Conservation (phyloP, 2,113 vertebrate species). For the Ancistrus triradiatus region DNA sequence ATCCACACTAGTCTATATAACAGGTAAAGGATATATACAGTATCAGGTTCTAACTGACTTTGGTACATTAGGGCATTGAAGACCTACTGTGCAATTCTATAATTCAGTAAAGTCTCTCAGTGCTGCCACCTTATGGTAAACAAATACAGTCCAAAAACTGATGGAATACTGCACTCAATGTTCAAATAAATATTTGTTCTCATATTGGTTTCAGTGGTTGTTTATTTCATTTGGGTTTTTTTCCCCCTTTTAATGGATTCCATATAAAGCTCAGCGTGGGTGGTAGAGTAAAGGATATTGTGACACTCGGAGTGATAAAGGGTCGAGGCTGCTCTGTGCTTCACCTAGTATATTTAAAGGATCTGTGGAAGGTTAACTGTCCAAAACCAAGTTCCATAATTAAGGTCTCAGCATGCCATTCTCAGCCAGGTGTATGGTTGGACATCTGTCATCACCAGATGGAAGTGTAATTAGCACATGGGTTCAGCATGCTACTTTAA, state of each 20-base stretch:
- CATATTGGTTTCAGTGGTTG: no score
- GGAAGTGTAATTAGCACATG: constrained; percentile 41
- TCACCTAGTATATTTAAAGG: not conserved
- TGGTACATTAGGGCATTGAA: no score
- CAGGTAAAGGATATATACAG: no score
- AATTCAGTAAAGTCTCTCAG: constrained; percentile 2
- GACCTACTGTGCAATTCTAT: no score
- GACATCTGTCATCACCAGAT: constrained; percentile 41
- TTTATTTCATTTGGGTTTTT: no score
- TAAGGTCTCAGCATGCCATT: constrained; percentile 57
- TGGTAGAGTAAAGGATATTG: not conserved
- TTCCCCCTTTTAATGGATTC: not conserved
- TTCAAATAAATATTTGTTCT: no score
- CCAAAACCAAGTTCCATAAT: constrained; percentile 51
- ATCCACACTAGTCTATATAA: no score
- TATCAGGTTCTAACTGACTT: no score
- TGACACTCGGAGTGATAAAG: not conserved
- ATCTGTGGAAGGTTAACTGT: constrained; percentile 19
- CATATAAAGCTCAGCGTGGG: not conserved
- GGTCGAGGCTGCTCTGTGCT: not conserved
- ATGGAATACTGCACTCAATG: not conserved
- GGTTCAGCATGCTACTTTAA: constrained; percentile 12
- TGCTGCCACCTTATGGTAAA: constrained; percentile 41
- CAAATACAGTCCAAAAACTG: no score
- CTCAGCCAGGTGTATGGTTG: constrained; percentile 42